A percentile compares a stretch with the other conserved stretches of the same genome.
phyloP scores from a whole-genome alignment of 2,888 invertebrate genomes.

The Morpho helenor region DNA sequence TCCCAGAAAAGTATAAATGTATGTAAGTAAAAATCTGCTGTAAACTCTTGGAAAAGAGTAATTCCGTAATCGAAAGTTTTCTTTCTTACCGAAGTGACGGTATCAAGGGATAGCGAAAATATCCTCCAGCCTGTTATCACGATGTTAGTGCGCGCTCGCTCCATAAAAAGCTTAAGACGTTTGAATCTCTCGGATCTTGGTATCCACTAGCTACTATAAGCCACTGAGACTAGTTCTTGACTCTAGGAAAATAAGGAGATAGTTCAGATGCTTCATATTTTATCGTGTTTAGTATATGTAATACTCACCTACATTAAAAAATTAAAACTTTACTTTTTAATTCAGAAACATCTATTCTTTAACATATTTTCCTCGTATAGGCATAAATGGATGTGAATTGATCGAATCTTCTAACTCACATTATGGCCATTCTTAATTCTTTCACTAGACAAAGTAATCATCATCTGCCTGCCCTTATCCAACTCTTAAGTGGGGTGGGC shows the following conservation, averaged over 20 bases:
- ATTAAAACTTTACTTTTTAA: too few relatives aligned
- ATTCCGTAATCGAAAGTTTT: not conserved
- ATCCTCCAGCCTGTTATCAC: slow-evolving; percentile 47
- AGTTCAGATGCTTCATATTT: not conserved
- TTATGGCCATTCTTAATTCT: too few relatives aligned
- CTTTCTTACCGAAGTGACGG: slow-evolving; percentile 44
- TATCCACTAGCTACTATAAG: slow-evolving; percentile 54
- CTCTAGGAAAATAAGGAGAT: slow-evolving; percentile 32
- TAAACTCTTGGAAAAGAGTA: not conserved
- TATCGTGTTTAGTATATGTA: not conserved
- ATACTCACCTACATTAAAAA: too few relatives aligned
- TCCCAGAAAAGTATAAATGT: too few relatives aligned
- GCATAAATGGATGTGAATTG: too few relatives aligned
- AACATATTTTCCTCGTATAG: too few relatives aligned
- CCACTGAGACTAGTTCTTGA: slow-evolving; percentile 42
- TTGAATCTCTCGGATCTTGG: slow-evolving; percentile 34
- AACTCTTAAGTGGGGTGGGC: too few relatives aligned
- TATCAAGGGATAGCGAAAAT: slow-evolving; percentile 49
- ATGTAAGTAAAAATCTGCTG: not conserved
- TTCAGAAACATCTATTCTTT: too few relatives aligned
- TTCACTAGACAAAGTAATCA: too few relatives aligned
- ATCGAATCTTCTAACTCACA: too few relatives aligned
- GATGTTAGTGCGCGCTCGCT: slow-evolving; percentile 30
- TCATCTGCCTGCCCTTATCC: too few relatives aligned
- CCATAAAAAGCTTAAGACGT: slow-evolving; percentile 28